Base-by-base conservation (phyloP, 2,113 vertebrate genomes). In the Helogale parvula region DNA sequence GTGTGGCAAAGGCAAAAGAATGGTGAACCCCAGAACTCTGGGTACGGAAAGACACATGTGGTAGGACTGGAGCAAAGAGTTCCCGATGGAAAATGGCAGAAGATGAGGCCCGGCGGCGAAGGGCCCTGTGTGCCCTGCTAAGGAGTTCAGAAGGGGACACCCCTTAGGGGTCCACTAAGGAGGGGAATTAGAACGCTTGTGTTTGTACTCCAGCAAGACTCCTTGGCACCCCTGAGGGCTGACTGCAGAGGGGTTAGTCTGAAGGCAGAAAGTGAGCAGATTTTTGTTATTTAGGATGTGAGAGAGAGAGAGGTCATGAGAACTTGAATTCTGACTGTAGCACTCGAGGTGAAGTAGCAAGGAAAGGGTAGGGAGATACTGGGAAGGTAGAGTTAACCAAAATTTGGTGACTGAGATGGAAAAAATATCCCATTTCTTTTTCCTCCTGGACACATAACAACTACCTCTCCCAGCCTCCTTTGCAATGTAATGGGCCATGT, bases 171-270 rank as follows among this genome's bases (percentile, higher is more conserved):
- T 41, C 31, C 35, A 45, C 14, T 7, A 11, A 54, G 88, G n/a
- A 38, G 12, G 7, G 17, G 35, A 21, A 60, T 25, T 35, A 45
- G 38, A 29, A 29, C 8, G 52, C 79, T 92, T 19, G 45, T 71
- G 27, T 72, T 82, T 85, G 88, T 76, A 81, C 81, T 95, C n/a
- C 84, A 85, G 63, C 2, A 63, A 76, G 77, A 74, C 81, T 54
- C 65, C 72, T 63, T 81, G 66, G 65, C 41, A 95, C 23, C 1
- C 2, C 17, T 38, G 17, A 91, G 19, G 29, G n/a, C 33, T 95
- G 76, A 38, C 76, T 76, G 11, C 29, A 76, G 54, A 90, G 80
- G 41, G 8, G 5, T 66, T 38, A 76, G 35, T 47, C 68, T 19
- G 31, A 35, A 90, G 35, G 81, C 31, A 90, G 84, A 76, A 93